Evolutionary conservation across 2,888 invertebrate species (phyloP).

Genomic region (Dascillus cervinus): DNA sequence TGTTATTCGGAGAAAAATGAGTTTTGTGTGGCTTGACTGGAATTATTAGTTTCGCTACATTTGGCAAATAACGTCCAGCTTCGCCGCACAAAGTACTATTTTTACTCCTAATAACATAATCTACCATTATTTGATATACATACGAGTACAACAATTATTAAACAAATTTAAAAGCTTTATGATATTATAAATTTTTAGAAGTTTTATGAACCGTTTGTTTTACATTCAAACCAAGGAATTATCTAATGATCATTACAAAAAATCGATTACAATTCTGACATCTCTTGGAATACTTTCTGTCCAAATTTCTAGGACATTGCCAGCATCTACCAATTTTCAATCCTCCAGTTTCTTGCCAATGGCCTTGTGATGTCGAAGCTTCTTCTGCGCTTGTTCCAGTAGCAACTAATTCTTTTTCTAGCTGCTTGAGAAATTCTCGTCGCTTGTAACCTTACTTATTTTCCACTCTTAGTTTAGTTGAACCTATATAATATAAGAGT

Average conservation of each 20-base stretch:
- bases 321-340: slow-evolving; percentile 5
- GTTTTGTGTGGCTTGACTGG: too few species aligned
- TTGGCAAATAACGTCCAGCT: too few species aligned
- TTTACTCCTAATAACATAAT: too few species aligned
- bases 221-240: not conserved
- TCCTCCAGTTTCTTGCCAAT: slow-evolving; percentile 1
- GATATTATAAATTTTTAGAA: too few species aligned
- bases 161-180: too few species aligned
- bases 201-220: too few species aligned
- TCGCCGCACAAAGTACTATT: too few species aligned
- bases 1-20: too few species aligned
- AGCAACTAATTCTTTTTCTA: slow-evolving; percentile 2
- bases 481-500: not conserved
- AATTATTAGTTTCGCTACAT: too few species aligned
- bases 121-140: too few species aligned
- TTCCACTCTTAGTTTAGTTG: not conserved
- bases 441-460: slow-evolving; percentile 2
- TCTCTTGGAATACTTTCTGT: slow-evolving; percentile 1
- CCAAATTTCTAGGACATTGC: slow-evolving; percentile 5
- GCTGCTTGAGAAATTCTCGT: slow-evolving; percentile 2
- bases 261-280: not conserved
- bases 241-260: not conserved
- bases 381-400: not conserved
- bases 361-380: too few species aligned
- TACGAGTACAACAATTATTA: too few species aligned